Percentiles rank a stretch among this genome's conserved stretches.
phyloP scores from a whole-genome alignment of 2,797 vertebrate species.

The Tapirus indicus region DNA sequence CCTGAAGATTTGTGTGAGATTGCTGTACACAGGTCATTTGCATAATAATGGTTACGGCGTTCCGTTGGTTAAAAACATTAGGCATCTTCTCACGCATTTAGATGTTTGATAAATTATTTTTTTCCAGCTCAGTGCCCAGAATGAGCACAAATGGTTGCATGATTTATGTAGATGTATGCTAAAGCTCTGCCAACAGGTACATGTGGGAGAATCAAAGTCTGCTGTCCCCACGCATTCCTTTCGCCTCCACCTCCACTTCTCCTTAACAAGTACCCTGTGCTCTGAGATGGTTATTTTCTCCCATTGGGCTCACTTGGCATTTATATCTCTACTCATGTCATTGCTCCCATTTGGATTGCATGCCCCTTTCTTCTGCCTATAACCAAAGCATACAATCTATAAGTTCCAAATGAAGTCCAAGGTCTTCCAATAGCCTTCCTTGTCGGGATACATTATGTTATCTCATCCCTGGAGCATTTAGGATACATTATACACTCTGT shows the following conservation, averaged over 20 bases:
- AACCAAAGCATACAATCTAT: not conserved
- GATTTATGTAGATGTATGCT: constrained; percentile 63
- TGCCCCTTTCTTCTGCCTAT: not conserved
- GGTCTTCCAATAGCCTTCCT: not conserved
- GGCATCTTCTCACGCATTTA: not conserved
- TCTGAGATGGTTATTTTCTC: not conserved
- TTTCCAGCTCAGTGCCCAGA: constrained; percentile 6
- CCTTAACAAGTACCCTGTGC: not conserved
- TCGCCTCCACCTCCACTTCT: not conserved
- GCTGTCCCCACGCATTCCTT: not conserved
- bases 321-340: not conserved
- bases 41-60: not conserved
- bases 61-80: not conserved
- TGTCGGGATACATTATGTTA: not conserved
- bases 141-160: not conserved
- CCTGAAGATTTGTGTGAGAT: not conserved
- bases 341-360: not conserved
- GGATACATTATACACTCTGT: not conserved
- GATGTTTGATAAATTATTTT: not conserved
- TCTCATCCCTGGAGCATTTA: not conserved
- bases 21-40: not conserved
- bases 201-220: constrained; percentile 29
- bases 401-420: not conserved
- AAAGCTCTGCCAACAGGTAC: constrained; percentile 55
- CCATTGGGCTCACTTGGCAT: not conserved